Conservation (phyloP, 2,113 vertebrate genomes). For the Ciconia boyciana region DNA sequence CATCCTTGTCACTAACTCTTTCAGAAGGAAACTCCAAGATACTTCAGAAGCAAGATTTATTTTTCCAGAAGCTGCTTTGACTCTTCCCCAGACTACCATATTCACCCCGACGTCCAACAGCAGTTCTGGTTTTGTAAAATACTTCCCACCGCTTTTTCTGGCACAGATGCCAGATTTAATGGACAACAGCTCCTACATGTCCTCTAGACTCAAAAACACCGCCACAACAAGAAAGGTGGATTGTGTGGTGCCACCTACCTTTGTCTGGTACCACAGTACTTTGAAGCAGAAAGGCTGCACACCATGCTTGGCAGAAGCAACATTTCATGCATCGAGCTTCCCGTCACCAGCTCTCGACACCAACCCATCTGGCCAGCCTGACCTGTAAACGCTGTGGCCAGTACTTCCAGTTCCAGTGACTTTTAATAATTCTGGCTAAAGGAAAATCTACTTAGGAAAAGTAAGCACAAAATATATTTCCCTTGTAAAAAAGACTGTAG, state of each 20-base stretch:
- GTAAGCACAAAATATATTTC: not conserved
- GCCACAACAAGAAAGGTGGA: not conserved
- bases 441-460: not conserved
- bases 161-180: not conserved
- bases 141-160: not conserved
- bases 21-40: not conserved
- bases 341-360: not conserved
- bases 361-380: not conserved
- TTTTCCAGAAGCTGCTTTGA: not conserved
- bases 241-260: not conserved
- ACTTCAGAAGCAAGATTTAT: not conserved
- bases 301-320: not conserved
- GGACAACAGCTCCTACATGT: accelerated
- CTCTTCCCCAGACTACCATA: not conserved
- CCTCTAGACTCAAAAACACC: not conserved
- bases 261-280: not conserved
- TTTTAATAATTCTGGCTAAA: not conserved
- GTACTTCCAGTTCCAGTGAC: not conserved
- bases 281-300: not conserved
- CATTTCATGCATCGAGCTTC: not conserved
- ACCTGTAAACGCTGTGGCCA: not conserved
- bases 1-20: not conserved
- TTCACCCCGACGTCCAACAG: not conserved
- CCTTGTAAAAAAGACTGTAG: not conserved
- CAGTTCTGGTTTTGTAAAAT: not conserved